Evolutionary conservation across 1,140 invertebrate species (phyloP), one percentile per base, ranked within the genome.

Genomic region (Drosophila elegans): DNA sequence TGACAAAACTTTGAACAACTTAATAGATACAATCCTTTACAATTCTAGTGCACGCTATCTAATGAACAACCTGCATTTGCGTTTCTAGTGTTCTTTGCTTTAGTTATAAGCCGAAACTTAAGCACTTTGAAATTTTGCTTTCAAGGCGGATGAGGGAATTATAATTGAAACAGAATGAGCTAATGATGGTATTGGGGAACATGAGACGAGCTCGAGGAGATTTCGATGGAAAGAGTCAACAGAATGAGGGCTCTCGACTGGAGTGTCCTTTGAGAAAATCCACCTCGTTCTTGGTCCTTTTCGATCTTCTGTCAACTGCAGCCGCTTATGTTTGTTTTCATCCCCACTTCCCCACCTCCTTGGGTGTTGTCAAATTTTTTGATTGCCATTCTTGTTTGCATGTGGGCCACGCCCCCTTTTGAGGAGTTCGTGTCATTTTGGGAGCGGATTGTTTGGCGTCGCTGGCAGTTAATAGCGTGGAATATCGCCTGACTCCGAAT

Each of bases 121-220:
- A 85, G 72, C 64, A 76, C 54, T 76, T 45, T 56, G 13, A 44
- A 38, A 4, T 32, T 16, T 49, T 32, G 6, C 9, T 13, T 9
- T n/a, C 34, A n/a, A 36, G 2, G 2, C 29, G 21, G 13, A 42
- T 38, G 41, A 25, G 52, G 42, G 16, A 51, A 57, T 64, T 81
- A 77, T 89, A 88, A 88, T 89, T 88, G 79, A 88, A 83, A 61
- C 48, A 52, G 36, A 72, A 41, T 69, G 51, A 41, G 59, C 83
- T 80, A 82, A 86, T 86, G 80, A 77, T 64, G 73, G 74, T 57
- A 78, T 64, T 56, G 54, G 63, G 61, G 32, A 74, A 74, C 55
- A 74, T 57, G 56, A 68, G 69, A 57, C 55, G 71, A 39, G 41
- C 56, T 48, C 49, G 39, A 49, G 74, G 53, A 39, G 44, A 48